A percentile compares a stretch with the other conserved stretches of the same genome.
phyloP scores from a whole-genome alignment of 2,888 invertebrate species.

The Orthosia cruda region DNA sequence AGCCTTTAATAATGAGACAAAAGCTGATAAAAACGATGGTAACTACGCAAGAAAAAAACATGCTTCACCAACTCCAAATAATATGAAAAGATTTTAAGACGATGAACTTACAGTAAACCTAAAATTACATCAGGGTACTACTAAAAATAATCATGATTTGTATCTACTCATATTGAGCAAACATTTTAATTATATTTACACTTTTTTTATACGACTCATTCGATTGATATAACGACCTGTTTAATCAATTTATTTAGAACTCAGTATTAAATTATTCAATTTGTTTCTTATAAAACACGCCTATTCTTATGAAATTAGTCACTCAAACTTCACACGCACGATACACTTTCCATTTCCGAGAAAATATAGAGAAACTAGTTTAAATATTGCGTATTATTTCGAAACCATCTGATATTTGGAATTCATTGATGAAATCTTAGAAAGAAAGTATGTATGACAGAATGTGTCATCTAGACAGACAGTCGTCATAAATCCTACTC shows the following conservation, averaged over 20 bases:
- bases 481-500: conserved; percentile 1
- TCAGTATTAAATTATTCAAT: background rate
- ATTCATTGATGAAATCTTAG: conserved; percentile 36
- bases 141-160: background rate
- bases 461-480: conserved; percentile 31
- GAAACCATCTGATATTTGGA: conserved; percentile 16
- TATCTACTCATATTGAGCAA: too few relatives aligned
- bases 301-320: conserved; percentile 32
- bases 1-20: too few relatives aligned
- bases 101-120: too few relatives aligned
- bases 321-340: conserved; percentile 23
- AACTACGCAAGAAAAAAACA: too few relatives aligned
- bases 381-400: conserved; percentile 35
- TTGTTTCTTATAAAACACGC: conserved; percentile 4
- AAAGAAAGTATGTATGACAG: conserved; percentile 14
- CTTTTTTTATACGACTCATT: conserved; percentile 3
- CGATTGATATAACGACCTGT: background rate
- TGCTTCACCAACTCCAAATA: too few relatives aligned
- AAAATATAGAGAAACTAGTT: conserved; percentile 50
- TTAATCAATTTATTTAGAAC: conserved; percentile 3
- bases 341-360: conserved; percentile 52
- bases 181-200: background rate
- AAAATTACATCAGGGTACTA: too few relatives aligned
- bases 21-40: too few relatives aligned
- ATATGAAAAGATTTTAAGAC: too few relatives aligned